Conservation (phyloP, 2,113 vertebrate species). For the Anseranas semipalmata region DNA sequence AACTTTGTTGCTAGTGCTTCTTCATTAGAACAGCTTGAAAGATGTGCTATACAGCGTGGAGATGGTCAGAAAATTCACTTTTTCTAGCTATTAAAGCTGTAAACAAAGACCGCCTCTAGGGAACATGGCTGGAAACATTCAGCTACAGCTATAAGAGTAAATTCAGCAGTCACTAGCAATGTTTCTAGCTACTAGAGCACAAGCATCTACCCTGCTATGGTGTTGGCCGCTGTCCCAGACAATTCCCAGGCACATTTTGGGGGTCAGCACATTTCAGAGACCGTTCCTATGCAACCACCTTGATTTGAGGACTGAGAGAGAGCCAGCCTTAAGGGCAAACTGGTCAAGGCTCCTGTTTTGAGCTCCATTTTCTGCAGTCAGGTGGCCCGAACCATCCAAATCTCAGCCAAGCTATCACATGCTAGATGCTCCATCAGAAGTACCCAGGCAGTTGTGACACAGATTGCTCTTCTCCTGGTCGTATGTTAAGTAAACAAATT, state of each 20-base stretch:
- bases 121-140: constrained; percentile 6
- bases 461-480: not conserved
- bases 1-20: constrained; percentile 20
- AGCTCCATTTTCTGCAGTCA: not conserved
- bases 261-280: not conserved
- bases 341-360: not conserved
- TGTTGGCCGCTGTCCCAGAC: not conserved
- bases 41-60: not conserved
- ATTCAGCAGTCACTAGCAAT: not conserved
- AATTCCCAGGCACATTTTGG: not conserved
- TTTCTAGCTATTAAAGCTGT: constrained; percentile 21
- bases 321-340: not conserved
- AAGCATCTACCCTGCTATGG: not conserved
- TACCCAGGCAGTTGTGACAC: not conserved
- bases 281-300: not conserved
- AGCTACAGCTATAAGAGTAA: not conserved
- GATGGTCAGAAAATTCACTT: constrained; percentile 26
- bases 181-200: not conserved
- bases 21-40: constrained; percentile 23
- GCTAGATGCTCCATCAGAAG: not conserved
- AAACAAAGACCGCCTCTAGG: not conserved
- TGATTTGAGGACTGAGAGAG: not conserved
- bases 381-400: not conserved
- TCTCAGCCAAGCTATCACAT: not conserved
- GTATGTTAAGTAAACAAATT: not conserved